Base-by-base conservation (phyloP, 2,113 vertebrate genomes). In the Halcyon senegalensis region DNA sequence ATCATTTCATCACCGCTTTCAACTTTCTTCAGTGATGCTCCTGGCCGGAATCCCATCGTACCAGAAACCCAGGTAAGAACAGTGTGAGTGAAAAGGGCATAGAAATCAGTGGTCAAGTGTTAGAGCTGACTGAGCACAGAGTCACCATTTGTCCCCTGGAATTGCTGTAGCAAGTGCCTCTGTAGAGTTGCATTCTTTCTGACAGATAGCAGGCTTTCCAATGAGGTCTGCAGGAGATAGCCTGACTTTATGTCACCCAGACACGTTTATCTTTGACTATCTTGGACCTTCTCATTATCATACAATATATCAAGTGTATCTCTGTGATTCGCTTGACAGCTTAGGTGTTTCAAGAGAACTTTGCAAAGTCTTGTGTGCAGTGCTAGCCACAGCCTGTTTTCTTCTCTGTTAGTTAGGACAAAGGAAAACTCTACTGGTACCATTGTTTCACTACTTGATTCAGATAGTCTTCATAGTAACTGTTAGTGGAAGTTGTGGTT, bases 1-100 rank as follows among this genome's bases (percentile, higher is more conserved):
- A 99, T 99, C 96, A 99, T 99, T 97, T 98, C 99, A 82, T 99
- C 99, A 59, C 99, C 99, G 2, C 98, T 99, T 90, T 99, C 99
- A 58, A 99, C 99, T 89, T 99, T 99, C 98, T 99, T 99, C 98
- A 99, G 99, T 76, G 99, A 99, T 72, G 96, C 97, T 87, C 99
- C 99, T 58, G 98, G 98, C 84, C 98, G 98, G 94, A 99, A 99
- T 93, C 99, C 99, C 97, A 99, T 99, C 72, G 98, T 99, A 92
- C 99, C 99, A 76, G 99, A 99, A 98, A 99, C 99, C 87, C 99
- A 99, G 99, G 99, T 99, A 97, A 96, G 97, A 76, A 3, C 5
- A 60, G 50, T 2, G 8, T 5, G 74, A 62, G 39, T 28, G 72
- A 19, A 13, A 84, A 76, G 56, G 20, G 10, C 8, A 4, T 16